Evolutionary conservation across 2,113 vertebrate genomes (phyloP), one percentile per base, ranked within the genome.

Genomic region (Smithornis capensis): DNA sequence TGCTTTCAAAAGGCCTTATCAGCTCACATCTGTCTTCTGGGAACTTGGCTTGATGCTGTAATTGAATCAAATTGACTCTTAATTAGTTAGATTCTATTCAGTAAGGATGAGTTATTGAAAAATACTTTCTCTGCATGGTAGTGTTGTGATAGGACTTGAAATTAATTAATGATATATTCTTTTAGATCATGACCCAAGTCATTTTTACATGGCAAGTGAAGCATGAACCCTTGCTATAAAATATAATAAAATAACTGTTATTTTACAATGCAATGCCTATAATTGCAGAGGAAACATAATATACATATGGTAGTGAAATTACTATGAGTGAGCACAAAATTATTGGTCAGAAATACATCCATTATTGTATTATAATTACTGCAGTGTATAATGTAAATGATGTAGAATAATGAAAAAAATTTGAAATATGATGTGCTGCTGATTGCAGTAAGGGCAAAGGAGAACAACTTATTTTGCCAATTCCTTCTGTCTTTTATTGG

Each of bases 31-130:
- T 79, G 90, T 94, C 95, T 95, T 90, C 55, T 86, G 91, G 91
- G 83, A 93, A 45, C 86, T 78, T 92, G 94, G 70, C 81, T 94
- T 85, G 87, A 57, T 10, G 62, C 77, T 95, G 55, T 90, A 93
- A 93, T 93, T 87, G 90, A 92, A 79, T 95, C 67, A 83, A 82
- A 86, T 63, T 68, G 74, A 73, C 88, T 88, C 91, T 93, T 95
- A 95, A 96, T 95, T 86, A 95, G 78, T 70, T 68, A 45, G 63
- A 35, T 67, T 44, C 49, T 62, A 44, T 57, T 80, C 70, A 83
- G 83, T 69, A 42, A 64, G 53, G 40, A 29, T 23, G 12, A 38
- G 9, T 47, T 79, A 33, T 38, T 73, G 75, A 31, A 68, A 88
- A 94, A 60, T 49, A 53, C 83, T 87, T 78, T 68, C 47, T 88